These are phyloP conservation scores for Pherbina coryleti DNA, from an alignment of 2,888 invertebrate species.

Conservation along the genomic window DNA sequence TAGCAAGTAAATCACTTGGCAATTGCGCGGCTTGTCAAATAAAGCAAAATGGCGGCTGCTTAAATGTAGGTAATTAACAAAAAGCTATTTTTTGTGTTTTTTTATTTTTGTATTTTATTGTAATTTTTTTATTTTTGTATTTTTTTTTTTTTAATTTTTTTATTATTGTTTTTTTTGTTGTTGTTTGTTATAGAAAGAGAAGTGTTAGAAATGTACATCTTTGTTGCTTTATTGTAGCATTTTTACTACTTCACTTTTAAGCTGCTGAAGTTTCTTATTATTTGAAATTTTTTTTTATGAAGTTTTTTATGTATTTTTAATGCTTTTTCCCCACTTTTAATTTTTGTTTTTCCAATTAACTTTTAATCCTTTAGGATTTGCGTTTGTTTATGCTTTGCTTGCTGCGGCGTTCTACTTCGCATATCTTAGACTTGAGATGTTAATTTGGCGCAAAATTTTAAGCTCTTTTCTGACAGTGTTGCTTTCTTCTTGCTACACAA, in stretches of 20 bases:
- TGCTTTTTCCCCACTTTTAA: neutral
- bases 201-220: neutral
- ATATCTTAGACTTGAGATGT: neutral
- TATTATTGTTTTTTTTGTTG: neutral
- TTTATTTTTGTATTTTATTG: neutral
- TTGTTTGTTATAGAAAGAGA: neutral
- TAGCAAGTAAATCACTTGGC: slow-evolving; percentile 26
- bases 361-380: slow-evolving; percentile 40
- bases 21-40: neutral
- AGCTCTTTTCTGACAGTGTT: slow-evolving; percentile 28
- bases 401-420: neutral
- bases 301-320: neutral
- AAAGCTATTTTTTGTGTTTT: no score
- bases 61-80: no score
- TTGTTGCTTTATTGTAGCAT: neutral
- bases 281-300: neutral
- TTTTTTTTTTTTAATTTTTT: neutral
- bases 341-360: slow-evolving; percentile 40
- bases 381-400: slow-evolving; percentile 8
- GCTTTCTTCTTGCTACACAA: neutral
- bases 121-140: neutral
- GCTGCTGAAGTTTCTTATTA: neutral
- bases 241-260: neutral
- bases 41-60: no score
- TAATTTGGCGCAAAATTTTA: slow-evolving; percentile 7